Evolutionary conservation across 2,888 invertebrate species (phyloP).

Genomic region (Lasioglossum oenotherae): DNA sequence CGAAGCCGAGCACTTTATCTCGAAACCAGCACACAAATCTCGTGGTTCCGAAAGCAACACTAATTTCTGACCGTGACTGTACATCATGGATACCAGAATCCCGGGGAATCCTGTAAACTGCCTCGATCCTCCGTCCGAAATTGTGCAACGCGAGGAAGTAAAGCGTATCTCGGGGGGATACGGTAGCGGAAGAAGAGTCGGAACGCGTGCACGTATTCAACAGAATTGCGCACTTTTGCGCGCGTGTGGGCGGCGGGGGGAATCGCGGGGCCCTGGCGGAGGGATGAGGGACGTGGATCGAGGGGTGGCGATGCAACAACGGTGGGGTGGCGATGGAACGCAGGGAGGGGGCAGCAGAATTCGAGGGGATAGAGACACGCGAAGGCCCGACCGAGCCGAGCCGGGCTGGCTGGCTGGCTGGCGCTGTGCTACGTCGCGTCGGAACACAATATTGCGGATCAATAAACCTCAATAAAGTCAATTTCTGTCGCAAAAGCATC

Average conservation of each 20-base stretch:
- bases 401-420: too few species aligned
- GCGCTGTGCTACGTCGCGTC: conserved; percentile 54
- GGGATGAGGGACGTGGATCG: neutral
- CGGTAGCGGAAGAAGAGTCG: conserved; percentile 4
- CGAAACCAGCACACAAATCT: conserved; percentile 13
- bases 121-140: conserved; percentile 24
- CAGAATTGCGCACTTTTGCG: conserved; percentile 23
- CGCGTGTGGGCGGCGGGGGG: neutral
- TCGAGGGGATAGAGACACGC: conserved; percentile 22
- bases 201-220: neutral
- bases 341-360: neutral
- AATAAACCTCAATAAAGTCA: conserved; percentile 84
- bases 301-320: neutral
- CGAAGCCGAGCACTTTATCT: neutral
- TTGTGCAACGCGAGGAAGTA: conserved; percentile 39
- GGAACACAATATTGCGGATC: conserved; percentile 83
- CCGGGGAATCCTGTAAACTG: conserved; percentile 15
- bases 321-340: neutral
- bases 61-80: conserved; percentile 10
- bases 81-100: conserved; percentile 15
- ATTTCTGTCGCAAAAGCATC: conserved; percentile 83
- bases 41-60: neutral
- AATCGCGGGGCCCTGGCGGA: neutral
- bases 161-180: conserved; percentile 29
- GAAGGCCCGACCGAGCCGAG: conserved; percentile 22